Percentiles rank a stretch among this genome's conserved stretches.
Evolutionary conservation across 2,888 invertebrate genomes (phyloP).

Genomic region (Chrysina gloriosa): DNA sequence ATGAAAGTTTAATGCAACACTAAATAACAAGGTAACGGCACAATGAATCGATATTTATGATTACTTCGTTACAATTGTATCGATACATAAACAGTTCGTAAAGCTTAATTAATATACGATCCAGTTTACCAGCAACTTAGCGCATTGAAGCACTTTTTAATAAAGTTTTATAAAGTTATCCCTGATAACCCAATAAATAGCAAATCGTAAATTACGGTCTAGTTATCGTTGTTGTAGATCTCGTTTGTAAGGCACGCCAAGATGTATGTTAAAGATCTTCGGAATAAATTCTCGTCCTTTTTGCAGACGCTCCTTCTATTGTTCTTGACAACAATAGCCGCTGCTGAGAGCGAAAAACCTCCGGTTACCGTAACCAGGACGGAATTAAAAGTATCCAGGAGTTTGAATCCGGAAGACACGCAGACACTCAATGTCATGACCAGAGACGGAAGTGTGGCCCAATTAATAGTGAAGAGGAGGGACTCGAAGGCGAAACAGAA

Average conservation of each 20-base stretch:
- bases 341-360: slow-evolving; percentile 60
- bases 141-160: no score
- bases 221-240: slow-evolving; percentile 17
- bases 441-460: slow-evolving; percentile 80
- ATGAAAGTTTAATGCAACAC: no score
- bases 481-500: slow-evolving; percentile 67
- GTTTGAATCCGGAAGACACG: slow-evolving; percentile 80
- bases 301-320: slow-evolving; percentile 67
- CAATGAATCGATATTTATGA: no score
- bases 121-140: no score
- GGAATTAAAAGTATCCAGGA: slow-evolving; percentile 81
- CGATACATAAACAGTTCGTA: no score
- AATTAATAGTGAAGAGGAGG: slow-evolving; percentile 80
- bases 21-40: no score
- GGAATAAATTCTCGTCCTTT: slow-evolving; percentile 59
- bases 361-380: slow-evolving; percentile 73
- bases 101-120: no score
- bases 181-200: neutral
- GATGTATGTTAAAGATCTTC: slow-evolving; percentile 15
- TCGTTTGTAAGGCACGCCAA: neutral
- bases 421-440: slow-evolving; percentile 83
- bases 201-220: neutral
- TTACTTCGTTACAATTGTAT: no score
- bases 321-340: slow-evolving; percentile 53
- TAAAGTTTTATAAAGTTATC: no score